These are phyloP conservation scores for Melozone crissalis DNA, from an alignment of 2,113 vertebrate species.

Conservation along the genomic window DNA sequence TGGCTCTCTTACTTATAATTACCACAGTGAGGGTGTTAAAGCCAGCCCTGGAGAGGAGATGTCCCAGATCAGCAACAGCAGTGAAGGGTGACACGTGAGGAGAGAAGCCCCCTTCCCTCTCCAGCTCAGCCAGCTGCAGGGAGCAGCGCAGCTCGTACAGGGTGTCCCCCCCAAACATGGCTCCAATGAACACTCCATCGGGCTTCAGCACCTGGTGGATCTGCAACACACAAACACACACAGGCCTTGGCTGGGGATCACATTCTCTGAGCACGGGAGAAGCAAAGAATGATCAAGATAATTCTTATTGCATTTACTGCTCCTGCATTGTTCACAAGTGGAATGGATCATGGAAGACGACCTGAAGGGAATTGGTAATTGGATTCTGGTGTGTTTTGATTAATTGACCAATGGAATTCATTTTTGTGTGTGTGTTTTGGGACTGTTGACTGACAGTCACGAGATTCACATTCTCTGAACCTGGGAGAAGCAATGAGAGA, in stretches of 20 bases:
- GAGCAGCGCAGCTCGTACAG: slow-evolving; percentile 95
- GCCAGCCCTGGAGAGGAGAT: slow-evolving; percentile 88
- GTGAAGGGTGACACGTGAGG: slow-evolving; percentile 92
- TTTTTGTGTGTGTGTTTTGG: too few species aligned
- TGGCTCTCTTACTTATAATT: slow-evolving; percentile 41
- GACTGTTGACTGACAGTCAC: too few species aligned
- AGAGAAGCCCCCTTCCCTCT: slow-evolving; percentile 93
- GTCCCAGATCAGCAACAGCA: slow-evolving; percentile 87
- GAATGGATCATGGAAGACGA: too few species aligned
- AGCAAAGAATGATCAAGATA: background rate
- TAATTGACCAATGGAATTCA: too few species aligned
- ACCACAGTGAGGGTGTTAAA: slow-evolving; percentile 95
- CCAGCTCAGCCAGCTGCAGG: slow-evolving; percentile 89
- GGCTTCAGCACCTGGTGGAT: slow-evolving; percentile 90
- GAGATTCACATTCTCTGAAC: too few species aligned
- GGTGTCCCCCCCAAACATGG: slow-evolving; percentile 92
- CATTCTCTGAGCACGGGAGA: background rate
- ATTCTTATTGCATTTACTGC: background rate
- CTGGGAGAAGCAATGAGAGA: too few species aligned
- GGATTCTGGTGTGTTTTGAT: too few species aligned
- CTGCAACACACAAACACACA: slow-evolving; percentile 61
- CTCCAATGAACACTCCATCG: slow-evolving; percentile 91
- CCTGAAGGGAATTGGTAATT: too few species aligned
- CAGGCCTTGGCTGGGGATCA: accelerated
- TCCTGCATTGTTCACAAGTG: background rate